Conservation (phyloP, 2,797 vertebrate species). For the Sebastes minor region DNA sequence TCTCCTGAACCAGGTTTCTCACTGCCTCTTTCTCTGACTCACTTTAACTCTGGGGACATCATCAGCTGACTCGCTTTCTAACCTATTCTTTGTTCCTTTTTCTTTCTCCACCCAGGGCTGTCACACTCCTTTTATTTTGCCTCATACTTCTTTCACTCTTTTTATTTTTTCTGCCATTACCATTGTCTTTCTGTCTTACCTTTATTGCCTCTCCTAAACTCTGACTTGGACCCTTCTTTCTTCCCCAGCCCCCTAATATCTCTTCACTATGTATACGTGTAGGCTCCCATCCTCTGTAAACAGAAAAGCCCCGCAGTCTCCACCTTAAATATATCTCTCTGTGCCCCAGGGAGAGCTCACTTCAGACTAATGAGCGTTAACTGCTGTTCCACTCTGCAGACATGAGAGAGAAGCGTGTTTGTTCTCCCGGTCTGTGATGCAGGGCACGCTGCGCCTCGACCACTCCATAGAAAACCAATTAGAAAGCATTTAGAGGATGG, state of each 20-base stretch:
- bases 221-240: not conserved
- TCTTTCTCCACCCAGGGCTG: not conserved
- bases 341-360: not conserved
- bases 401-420: constrained; percentile 3
- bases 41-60: not conserved
- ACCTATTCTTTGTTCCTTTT: not conserved
- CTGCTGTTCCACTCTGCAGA: not conserved
- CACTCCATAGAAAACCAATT: constrained; percentile 27
- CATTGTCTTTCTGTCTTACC: not conserved
- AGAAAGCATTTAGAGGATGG: constrained; percentile 9
- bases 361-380: constrained; percentile 12
- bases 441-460: not conserved
- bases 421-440: not conserved
- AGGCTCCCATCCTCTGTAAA: not conserved
- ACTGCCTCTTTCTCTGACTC: not conserved
- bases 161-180: not conserved
- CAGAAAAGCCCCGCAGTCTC: not conserved
- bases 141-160: not conserved
- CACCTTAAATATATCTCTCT: constrained; percentile 2
- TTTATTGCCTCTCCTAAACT: not conserved
- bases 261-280: not conserved
- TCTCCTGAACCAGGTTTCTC: not conserved
- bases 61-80: constrained; percentile 1
- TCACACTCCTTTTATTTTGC: not conserved
- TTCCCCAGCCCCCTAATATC: not conserved